These are phyloP conservation scores for Sarcophilus harrisii DNA, from an alignment of 2,797 vertebrate genomes.

Conservation along the genomic window DNA sequence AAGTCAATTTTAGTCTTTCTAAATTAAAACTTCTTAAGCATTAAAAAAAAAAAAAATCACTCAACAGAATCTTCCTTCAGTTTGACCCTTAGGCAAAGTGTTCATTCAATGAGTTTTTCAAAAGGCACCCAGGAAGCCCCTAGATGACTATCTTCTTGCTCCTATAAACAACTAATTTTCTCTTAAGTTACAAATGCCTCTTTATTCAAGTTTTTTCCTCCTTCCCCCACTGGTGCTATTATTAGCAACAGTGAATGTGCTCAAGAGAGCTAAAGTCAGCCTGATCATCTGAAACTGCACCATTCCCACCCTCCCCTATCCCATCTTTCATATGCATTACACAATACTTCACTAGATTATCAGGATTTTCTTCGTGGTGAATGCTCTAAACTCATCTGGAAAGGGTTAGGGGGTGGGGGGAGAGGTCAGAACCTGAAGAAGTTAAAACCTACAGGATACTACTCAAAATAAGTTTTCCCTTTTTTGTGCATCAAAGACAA, in stretches of 20 bases:
- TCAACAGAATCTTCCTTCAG: constrained; percentile 67
- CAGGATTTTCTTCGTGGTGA: background rate
- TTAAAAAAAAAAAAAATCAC: constrained; percentile 43
- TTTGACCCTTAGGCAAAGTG: constrained; percentile 53
- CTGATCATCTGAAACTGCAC: background rate
- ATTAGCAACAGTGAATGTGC: constrained; percentile 55
- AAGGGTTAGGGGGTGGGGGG: background rate
- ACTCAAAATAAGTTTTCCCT: background rate
- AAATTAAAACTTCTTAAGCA: constrained; percentile 40
- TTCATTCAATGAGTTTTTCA: constrained; percentile 51
- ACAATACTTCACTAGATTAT: constrained; percentile 46
- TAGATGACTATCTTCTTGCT: background rate
- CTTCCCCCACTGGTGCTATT: constrained; percentile 3
- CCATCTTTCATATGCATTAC: constrained; percentile 41
- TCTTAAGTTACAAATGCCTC: constrained; percentile 65
- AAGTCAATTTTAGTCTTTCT: constrained; percentile 56
- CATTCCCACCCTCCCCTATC: background rate
- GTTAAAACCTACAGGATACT: background rate
- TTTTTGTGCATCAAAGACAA: background rate
- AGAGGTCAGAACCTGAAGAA: background rate
- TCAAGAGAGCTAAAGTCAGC: background rate
- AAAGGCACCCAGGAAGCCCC: constrained; percentile 13
- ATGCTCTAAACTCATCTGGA: background rate
- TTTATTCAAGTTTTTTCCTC: constrained; percentile 52
- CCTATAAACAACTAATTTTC: constrained; percentile 55